Conservation (phyloP, 2,113 vertebrate genomes). For the Hemicordylus capensis region DNA sequence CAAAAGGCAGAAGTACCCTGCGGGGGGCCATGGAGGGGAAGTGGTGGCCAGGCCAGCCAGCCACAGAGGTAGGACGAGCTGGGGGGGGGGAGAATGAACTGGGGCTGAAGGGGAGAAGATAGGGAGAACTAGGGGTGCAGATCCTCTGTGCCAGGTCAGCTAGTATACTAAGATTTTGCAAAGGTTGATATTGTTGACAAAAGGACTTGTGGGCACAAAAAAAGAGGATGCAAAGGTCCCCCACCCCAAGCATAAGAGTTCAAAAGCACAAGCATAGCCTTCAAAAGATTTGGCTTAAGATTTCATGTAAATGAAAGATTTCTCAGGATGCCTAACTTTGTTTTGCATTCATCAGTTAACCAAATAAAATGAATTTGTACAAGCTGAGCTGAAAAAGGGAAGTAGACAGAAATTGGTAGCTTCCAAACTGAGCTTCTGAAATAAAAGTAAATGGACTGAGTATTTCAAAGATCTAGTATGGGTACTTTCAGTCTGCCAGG, state of each 20-base stretch:
- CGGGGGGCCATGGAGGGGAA: too few relatives aligned
- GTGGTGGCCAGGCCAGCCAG: too few relatives aligned
- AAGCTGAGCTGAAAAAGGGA: slow-evolving; percentile 49
- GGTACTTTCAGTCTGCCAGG: slow-evolving; percentile 56
- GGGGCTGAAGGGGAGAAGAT: too few relatives aligned
- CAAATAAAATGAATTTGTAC: slow-evolving; percentile 57
- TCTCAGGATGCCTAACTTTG: too few relatives aligned
- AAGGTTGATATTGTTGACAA: neutral
- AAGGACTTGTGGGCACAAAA: neutral
- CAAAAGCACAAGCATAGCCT: too few relatives aligned
- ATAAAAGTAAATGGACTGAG: slow-evolving; percentile 73
- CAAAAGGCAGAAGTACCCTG: too few relatives aligned
- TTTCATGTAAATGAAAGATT: too few relatives aligned
- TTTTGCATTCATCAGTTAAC: slow-evolving; percentile 66
- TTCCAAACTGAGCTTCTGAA: slow-evolving; percentile 70
- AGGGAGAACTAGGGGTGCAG: too few relatives aligned
- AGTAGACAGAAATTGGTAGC: slow-evolving; percentile 58
- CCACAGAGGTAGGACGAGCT: too few relatives aligned
- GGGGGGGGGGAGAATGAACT: too few relatives aligned
- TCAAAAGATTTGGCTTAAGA: too few relatives aligned
- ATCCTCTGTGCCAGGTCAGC: too few relatives aligned
- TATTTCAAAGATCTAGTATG: slow-evolving; percentile 63
- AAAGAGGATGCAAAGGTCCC: neutral
- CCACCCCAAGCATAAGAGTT: neutral
- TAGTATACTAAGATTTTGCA: neutral